These are phyloP conservation scores for Cyanoderma ruficeps DNA, from an alignment of 2,113 vertebrate species.

Conservation along the genomic window DNA sequence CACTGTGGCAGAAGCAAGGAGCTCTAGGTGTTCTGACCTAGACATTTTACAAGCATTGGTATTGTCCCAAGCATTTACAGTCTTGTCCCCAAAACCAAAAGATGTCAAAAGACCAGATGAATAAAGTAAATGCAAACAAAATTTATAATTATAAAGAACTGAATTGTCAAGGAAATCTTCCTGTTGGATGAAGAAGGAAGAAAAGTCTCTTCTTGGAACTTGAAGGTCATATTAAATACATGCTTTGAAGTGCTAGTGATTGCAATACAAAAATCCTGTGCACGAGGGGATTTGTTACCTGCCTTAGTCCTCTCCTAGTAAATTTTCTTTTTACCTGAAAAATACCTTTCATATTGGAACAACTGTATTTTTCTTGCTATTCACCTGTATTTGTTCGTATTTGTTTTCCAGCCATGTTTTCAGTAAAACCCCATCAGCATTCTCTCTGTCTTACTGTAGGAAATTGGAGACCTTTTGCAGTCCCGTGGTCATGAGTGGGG, in stretches of 20 bases:
- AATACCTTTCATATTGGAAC: not conserved
- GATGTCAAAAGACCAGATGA: not conserved
- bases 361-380: not conserved
- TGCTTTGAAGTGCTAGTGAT: not conserved
- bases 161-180: not conserved
- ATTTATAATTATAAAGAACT: not conserved
- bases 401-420: not conserved
- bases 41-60: not conserved
- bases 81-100: not conserved
- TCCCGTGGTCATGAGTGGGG: slow-evolving; percentile 94
- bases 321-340: not conserved
- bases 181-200: not conserved
- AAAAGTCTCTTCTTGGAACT: not conserved
- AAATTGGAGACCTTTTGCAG: slow-evolving; percentile 91
- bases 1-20: not conserved
- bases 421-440: not conserved
- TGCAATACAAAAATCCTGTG: not conserved
- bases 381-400: fast-evolving
- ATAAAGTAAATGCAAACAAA: not conserved
- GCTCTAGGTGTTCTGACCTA: not conserved
- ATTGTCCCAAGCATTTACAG: not conserved
- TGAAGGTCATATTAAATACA: not conserved
- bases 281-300: not conserved
- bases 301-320: not conserved
- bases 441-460: slow-evolving; percentile 65